These are phyloP conservation scores for Morinoia aosen DNA, from an alignment of 2,888 invertebrate genomes.

Conservation along the genomic window DNA sequence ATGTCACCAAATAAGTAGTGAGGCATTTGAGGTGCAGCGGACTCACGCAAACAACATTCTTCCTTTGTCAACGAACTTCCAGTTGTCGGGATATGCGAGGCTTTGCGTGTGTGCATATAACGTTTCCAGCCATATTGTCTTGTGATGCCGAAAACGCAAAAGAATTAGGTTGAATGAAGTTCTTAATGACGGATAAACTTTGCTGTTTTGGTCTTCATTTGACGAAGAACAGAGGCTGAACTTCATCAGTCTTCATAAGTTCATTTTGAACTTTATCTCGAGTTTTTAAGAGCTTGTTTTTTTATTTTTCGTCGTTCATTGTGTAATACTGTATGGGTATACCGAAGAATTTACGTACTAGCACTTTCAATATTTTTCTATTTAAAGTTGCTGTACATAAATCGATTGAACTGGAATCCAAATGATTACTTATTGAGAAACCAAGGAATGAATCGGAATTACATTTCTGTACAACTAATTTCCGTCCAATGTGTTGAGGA, in stretches of 20 bases:
- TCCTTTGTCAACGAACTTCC: conserved; percentile 34
- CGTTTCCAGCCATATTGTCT: not conserved
- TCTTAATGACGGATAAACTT: not conserved
- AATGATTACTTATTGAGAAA: not conserved
- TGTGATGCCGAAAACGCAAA: not conserved
- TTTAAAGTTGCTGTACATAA: not conserved
- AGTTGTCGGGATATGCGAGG: not conserved
- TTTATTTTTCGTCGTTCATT: not conserved
- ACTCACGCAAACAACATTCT: conserved; percentile 34
- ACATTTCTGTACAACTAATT: not conserved
- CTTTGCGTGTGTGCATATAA: not conserved
- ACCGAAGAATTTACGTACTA: too few species aligned
- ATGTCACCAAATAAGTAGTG: conserved; percentile 16
- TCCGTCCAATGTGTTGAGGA: not conserved
- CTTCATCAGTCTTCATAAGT: not conserved
- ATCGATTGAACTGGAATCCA: not conserved
- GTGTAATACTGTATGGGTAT: too few species aligned
- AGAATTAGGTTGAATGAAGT: not conserved
- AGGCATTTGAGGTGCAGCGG: conserved; percentile 25
- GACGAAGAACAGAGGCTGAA: not conserved
- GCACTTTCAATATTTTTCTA: too few species aligned
- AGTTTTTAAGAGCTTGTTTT: not conserved
- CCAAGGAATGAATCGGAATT: not conserved
- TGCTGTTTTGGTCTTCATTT: not conserved
- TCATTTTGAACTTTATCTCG: not conserved